Percentiles rank a stretch among this genome's conserved stretches.
phyloP scores from a whole-genome alignment of 2,888 invertebrate genomes.

The Yponomeuta cagnagella region DNA sequence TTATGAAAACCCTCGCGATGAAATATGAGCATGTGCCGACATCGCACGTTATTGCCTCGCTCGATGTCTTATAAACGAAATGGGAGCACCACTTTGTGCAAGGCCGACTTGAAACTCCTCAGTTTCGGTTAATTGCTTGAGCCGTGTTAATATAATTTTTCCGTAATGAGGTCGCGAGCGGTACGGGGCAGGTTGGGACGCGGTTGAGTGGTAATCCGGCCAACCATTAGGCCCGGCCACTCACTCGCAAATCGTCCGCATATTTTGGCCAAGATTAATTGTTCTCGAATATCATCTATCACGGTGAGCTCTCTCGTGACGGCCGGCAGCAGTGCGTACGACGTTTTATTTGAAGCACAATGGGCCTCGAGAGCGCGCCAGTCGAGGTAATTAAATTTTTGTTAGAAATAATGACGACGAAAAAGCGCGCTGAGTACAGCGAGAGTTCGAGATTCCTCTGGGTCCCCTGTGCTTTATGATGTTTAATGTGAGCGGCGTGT shows the following conservation, averaged over 20 bases:
- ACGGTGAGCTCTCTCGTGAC: constrained; percentile 68
- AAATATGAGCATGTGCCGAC: constrained; percentile 57
- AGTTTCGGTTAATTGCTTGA: background rate
- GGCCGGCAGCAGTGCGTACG: constrained; percentile 68
- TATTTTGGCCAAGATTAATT: constrained; percentile 75
- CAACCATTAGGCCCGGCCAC: constrained; percentile 73
- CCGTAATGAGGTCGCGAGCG: constrained; percentile 58
- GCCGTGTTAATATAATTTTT: constrained; percentile 27
- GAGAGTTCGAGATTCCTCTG: background rate
- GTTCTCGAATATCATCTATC: constrained; percentile 76
- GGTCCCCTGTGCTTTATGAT: background rate
- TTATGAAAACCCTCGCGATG: constrained; percentile 64
- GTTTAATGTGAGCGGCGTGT: background rate
- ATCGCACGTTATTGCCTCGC: constrained; percentile 58
- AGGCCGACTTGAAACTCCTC: background rate
- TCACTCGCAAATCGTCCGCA: constrained; percentile 75
- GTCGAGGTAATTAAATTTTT: constrained; percentile 62
- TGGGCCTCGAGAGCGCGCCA: constrained; percentile 48
- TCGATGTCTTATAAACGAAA: constrained; percentile 40
- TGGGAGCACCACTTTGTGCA: constrained; percentile 30
- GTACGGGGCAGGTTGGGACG: constrained; percentile 35
- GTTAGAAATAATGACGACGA: constrained; percentile 39
- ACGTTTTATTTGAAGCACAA: constrained; percentile 69
- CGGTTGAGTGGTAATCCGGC: constrained; percentile 66
- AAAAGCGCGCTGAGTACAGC: constrained; percentile 26